A percentile compares a stretch with the other conserved stretches of the same genome.
Evolutionary conservation across 2,888 invertebrate species (phyloP).

Genomic region (Zeuzera pyrina): DNA sequence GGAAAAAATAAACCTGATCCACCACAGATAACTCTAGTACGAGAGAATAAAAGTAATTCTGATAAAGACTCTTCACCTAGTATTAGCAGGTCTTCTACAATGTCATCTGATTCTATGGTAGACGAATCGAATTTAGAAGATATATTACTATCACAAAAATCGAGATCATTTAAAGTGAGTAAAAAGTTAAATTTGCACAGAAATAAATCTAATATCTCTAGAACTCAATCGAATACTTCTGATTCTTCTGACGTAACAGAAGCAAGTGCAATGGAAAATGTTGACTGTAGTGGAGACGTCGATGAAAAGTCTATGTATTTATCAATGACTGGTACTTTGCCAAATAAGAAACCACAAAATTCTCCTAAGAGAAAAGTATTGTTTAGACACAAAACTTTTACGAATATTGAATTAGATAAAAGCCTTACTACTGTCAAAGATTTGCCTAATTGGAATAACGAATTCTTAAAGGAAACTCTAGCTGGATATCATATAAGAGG

Average conservation of each 20-base stretch:
- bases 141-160: constrained; percentile 58
- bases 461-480: constrained; percentile 53
- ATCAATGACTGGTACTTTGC: constrained; percentile 59
- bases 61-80: constrained; percentile 26
- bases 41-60: constrained; percentile 28
- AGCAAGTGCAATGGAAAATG: constrained; percentile 62
- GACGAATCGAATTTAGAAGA: constrained; percentile 65
- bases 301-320: constrained; percentile 42
- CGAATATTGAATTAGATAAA: constrained; percentile 58
- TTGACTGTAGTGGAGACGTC: constrained; percentile 50
- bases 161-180: constrained; percentile 55
- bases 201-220: constrained; percentile 32
- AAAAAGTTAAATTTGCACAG: constrained; percentile 16
- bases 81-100: constrained; percentile 45
- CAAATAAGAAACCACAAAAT: constrained; percentile 39
- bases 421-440: constrained; percentile 43
- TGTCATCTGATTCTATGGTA: constrained; percentile 56
- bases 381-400: constrained; percentile 65
- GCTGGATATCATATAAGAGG: constrained; percentile 62
- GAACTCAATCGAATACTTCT: constrained; percentile 50
- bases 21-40: constrained; percentile 41
- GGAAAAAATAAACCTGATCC: constrained; percentile 32
- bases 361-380: constrained; percentile 44
- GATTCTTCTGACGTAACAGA: constrained; percentile 48
- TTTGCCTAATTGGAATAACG: constrained; percentile 42